phyloP scores from a whole-genome alignment of 2,797 vertebrate species.

The Acipenser oxyrinchus region DNA sequence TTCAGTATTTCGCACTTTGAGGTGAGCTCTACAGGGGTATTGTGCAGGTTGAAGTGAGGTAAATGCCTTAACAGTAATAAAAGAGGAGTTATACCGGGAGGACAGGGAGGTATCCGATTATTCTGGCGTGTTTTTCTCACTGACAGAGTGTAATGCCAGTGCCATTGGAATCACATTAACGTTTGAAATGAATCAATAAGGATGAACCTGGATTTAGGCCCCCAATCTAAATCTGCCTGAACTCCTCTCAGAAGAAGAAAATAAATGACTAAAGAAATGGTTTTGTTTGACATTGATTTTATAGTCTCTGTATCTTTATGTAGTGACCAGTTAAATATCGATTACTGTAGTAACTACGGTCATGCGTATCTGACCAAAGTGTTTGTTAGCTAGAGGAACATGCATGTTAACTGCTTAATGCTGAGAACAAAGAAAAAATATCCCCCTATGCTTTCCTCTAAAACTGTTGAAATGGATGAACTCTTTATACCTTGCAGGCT shows the following conservation, averaged over 20 bases:
- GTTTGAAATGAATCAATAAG: not conserved
- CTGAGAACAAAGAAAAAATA: no score
- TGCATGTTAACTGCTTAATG: no score
- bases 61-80: not conserved
- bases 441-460: no score
- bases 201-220: constrained; percentile 2
- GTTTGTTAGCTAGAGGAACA: no score
- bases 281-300: not conserved
- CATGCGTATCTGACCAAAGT: no score
- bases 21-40: not conserved
- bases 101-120: not conserved
- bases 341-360: no score
- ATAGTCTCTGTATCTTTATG: no score
- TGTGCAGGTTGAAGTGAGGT: not conserved
- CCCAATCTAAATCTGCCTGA: not conserved
- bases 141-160: not conserved
- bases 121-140: not conserved
- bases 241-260: not conserved
- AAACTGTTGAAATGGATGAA: no score
- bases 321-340: no score
- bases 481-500: constrained; percentile 55
- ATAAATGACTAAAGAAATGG: not conserved
- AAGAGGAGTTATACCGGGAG: not conserved
- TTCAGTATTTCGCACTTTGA: not conserved
- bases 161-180: constrained; percentile 1